Evolutionary conservation across 2,113 vertebrate species (phyloP).

Genomic region (Leptocoma aspasia): DNA sequence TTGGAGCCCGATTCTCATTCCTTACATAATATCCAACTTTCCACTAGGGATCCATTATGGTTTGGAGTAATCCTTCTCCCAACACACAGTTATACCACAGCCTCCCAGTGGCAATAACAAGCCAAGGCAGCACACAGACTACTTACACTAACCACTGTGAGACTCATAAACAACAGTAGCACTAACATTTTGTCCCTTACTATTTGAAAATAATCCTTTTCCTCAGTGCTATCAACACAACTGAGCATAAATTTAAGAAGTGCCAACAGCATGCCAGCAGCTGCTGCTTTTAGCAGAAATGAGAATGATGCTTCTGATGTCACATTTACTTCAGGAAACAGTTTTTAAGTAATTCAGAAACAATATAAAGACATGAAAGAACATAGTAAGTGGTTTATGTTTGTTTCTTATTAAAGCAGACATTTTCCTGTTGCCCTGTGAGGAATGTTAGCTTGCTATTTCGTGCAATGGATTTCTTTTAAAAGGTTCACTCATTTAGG

Average conservation of each 20-base stretch:
- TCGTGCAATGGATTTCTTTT: background rate
- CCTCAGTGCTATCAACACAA: background rate
- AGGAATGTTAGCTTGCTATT: background rate
- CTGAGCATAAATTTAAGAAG: background rate
- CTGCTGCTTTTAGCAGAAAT: background rate
- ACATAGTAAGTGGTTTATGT: background rate
- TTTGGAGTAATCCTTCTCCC: constrained; percentile 30
- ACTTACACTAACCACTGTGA: background rate
- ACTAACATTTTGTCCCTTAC: background rate
- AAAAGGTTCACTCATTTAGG: background rate
- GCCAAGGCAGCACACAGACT: background rate
- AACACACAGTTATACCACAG: constrained; percentile 11
- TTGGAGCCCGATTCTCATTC: background rate
- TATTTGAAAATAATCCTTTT: background rate
- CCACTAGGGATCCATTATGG: constrained; percentile 25
- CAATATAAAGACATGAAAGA: background rate
- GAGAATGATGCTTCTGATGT: background rate
- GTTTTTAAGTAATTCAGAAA: background rate
- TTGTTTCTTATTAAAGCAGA: background rate
- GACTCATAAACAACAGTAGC: background rate
- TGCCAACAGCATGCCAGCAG: background rate
- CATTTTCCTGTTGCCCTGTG: background rate
- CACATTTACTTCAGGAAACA: background rate
- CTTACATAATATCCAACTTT: background rate
- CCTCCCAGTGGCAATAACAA: background rate